Evolutionary conservation across 1,140 invertebrate species (phyloP), one percentile per base, ranked within the genome.

Genomic region (Cydia pomonella): DNA sequence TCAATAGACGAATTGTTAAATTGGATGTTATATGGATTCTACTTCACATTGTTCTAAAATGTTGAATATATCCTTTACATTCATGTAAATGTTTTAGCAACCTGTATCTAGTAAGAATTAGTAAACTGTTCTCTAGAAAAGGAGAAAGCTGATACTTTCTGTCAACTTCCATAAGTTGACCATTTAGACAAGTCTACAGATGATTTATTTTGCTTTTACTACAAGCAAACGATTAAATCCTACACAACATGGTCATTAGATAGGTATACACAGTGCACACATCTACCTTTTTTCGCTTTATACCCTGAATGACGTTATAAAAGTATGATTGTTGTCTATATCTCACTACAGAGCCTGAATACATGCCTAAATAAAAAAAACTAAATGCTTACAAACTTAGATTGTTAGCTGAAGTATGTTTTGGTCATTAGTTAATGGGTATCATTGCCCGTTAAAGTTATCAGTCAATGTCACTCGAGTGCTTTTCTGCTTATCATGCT

Each of bases 401-500:
- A 23, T 23, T 10, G 21, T 23, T 23, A 59, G 18, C 18, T 3
- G 1, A 1, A 23, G 53, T 59, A n/a, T 50, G 53, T 23, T 23
- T 23, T 2, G n/a, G 53, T 59, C 18, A 59, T 59, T 59, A 59
- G 53, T 59, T 59, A 59, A 59, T 59, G 53, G 21, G 21, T 21
- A 23, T 18, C 47, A 59, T 23, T 10, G 53, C 10, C 18, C 53
- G 23, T 23, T 23, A 59, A 23, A 59, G 53, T 23, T 59, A 59
- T 59, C 53, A 59, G 53, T 59, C 53, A 59, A 59, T 59, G 21
- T 59, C 21, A 59, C 21, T 59, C 0, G 21, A 59, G 7, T 59
- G 9, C 18, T 59, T 59, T 59, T 23, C 50, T 59, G 53, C 21
- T 59, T 59, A 23, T 59, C 53, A 59, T 59, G 53, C 18, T 59